phyloP scores from a whole-genome alignment of 2,113 vertebrate species.

The Setophaga kirtlandii region DNA sequence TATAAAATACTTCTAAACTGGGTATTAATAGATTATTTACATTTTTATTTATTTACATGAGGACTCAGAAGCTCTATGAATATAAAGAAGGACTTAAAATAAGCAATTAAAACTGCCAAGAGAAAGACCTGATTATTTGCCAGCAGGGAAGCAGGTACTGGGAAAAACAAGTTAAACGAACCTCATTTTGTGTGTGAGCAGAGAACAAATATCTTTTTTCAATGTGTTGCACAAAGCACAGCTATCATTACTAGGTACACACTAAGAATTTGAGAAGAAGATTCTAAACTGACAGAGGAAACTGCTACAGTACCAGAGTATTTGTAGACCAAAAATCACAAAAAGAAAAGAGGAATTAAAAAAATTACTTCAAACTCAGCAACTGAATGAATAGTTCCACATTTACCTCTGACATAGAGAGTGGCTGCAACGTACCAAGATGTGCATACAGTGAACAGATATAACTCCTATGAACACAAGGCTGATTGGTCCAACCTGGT shows the following conservation, averaged over 20 bases:
- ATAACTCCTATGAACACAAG: slow-evolving; percentile 86
- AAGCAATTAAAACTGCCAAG: not conserved
- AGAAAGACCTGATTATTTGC: not conserved
- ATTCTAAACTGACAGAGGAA: not conserved
- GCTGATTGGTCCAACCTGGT: slow-evolving; percentile 84
- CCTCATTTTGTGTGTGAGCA: not conserved
- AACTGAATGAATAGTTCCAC: slow-evolving; percentile 54
- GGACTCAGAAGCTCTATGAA: not conserved
- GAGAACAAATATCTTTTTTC: not conserved
- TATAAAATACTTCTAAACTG: not conserved
- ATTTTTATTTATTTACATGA: no score
- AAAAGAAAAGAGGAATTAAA: not conserved
- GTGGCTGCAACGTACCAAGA: slow-evolving; percentile 89
- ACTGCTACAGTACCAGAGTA: not conserved
- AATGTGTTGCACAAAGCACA: not conserved
- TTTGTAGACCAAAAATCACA: not conserved
- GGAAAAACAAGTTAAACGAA: not conserved
- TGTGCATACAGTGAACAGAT: slow-evolving; percentile 90
- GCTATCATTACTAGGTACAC: not conserved
- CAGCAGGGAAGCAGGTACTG: not conserved
- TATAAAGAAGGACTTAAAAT: not conserved
- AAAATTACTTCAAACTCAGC: not conserved
- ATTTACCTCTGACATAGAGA: slow-evolving; percentile 86
- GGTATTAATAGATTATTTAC: not conserved
- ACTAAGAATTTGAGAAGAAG: not conserved